Evolutionary conservation across 2,888 invertebrate species (phyloP).

Genomic region (Pandemis cinnamomeana): DNA sequence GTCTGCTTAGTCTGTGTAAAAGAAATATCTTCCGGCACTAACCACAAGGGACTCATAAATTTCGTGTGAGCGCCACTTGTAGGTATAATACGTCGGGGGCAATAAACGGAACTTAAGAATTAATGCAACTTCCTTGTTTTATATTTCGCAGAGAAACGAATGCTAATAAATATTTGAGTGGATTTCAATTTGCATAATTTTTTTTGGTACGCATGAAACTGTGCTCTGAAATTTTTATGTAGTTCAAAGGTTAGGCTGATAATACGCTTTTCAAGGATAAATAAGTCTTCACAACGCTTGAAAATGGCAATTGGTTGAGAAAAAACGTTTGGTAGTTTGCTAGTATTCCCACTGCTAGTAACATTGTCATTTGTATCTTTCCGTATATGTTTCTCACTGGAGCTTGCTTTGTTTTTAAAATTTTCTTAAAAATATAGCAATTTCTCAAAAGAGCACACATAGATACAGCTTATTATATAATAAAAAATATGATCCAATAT

Average conservation of each 20-base stretch:
- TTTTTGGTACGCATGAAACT: slow-evolving; percentile 2
- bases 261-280: background rate
- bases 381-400: background rate
- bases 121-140: slow-evolving; percentile 16
- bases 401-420: no score
- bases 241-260: slow-evolving; percentile 7
- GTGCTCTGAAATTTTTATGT: slow-evolving; percentile 1
- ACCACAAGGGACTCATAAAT: slow-evolving; percentile 29
- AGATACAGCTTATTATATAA: no score
- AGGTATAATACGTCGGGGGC: slow-evolving; percentile 13
- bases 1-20: slow-evolving; percentile 21
- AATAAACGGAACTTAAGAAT: slow-evolving; percentile 33
- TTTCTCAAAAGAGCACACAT: no score
- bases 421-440: no score
- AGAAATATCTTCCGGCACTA: slow-evolving; percentile 23
- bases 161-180: slow-evolving; percentile 8
- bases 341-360: background rate
- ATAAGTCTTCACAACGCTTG: background rate
- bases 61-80: slow-evolving; percentile 14
- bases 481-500: no score
- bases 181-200: slow-evolving; percentile 7
- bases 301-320: background rate
- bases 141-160: background rate
- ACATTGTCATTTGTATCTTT: background rate
- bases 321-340: background rate